Conservation (phyloP, 37 sponge, comb jelly and placozoan species). For the Chondrilla cf. caribensis region DNA sequence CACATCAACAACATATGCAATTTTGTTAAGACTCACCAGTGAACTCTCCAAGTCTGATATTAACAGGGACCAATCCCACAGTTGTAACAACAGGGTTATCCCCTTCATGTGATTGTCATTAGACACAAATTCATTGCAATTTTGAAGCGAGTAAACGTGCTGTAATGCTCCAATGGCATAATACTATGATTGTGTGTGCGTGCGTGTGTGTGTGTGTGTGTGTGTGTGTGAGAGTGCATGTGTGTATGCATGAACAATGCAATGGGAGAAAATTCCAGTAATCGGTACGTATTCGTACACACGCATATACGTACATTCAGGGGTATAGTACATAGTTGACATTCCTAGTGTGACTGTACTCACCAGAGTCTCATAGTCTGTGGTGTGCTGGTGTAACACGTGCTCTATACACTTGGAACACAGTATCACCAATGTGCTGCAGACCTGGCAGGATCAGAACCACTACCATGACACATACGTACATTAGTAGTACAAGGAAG, state of each 20-base stretch:
- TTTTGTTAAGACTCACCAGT: neutral
- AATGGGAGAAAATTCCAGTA: too few species aligned
- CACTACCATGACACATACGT: too few species aligned
- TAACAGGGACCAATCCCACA: conserved; percentile 4
- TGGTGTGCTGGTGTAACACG: neutral
- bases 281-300: too few species aligned
- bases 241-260: too few species aligned
- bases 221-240: too few species aligned
- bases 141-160: neutral
- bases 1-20: too few species aligned
- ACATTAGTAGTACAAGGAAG: too few species aligned
- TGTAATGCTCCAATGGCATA: neutral
- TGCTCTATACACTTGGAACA: neutral
- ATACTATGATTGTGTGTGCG: neutral
- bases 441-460: too few species aligned
- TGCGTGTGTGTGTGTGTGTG: neutral
- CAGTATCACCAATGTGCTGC: neutral
- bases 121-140: neutral
- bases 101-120: neutral
- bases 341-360: too few species aligned
- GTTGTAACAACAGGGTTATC: neutral
- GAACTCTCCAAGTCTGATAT: neutral
- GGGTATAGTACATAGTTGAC: too few species aligned
- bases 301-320: too few species aligned
- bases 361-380: neutral